A percentile compares a stretch with the other conserved stretches of the same genome.
Evolutionary conservation across 2,888 invertebrate genomes (phyloP).

Genomic region (Portevinia maculata): DNA sequence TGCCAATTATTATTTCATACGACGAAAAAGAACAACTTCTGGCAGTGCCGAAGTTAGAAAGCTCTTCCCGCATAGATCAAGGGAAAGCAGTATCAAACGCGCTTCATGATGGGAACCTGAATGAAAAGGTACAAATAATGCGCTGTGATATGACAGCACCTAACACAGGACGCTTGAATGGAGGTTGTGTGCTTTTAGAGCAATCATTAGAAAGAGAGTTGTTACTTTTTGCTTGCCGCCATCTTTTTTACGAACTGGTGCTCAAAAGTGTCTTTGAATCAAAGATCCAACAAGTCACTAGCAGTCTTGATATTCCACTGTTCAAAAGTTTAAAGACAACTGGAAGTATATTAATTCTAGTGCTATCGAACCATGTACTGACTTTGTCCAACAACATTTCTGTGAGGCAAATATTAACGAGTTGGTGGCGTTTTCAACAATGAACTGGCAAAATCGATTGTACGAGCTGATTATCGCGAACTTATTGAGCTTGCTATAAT

Average conservation of each 20-base stretch:
- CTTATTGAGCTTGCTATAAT: no score
- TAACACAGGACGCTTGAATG: conserved; percentile 75
- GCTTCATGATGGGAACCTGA: conserved; percentile 66
- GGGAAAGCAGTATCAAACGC: conserved; percentile 74
- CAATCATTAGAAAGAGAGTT: conserved; percentile 61
- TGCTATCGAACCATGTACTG: no score
- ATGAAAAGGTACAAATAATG: conserved; percentile 71
- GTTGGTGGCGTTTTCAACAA: no score
- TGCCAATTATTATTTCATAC: conserved; percentile 78
- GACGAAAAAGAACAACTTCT: no score
- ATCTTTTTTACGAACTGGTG: conserved; percentile 74
- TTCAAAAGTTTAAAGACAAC: no score
- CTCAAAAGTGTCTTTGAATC: neutral
- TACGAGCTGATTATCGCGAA: no score
- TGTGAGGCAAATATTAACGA: no score
- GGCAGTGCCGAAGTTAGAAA: conserved; percentile 72
- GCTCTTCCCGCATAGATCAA: conserved; percentile 75
- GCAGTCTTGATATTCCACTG: neutral
- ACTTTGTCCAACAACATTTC: no score
- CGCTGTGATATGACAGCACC: conserved; percentile 75
- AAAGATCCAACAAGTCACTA: neutral
- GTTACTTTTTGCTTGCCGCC: conserved; percentile 57
- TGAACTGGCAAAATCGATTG: no score
- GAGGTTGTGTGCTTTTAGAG: conserved; percentile 68
- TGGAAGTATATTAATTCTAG: no score